Evolutionary conservation across 2,113 vertebrate species (phyloP).

Genomic region (Sigmodon hispidus): DNA sequence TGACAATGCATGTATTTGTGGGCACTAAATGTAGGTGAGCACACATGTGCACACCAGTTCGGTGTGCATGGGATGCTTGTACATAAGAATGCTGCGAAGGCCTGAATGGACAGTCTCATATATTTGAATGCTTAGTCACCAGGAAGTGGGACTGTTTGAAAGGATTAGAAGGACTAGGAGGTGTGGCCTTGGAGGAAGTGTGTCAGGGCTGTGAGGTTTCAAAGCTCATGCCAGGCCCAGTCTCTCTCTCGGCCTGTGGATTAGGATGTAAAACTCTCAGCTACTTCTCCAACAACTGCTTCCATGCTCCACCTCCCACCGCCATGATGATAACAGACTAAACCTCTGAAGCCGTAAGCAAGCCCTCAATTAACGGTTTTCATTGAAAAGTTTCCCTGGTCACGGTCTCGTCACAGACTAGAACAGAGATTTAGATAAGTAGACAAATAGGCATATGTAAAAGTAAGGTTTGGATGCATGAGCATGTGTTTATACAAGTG

Average conservation of each 20-base stretch:
- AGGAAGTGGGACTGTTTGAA: not conserved
- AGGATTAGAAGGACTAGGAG: not conserved
- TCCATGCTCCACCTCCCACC: not conserved
- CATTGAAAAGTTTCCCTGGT: not conserved
- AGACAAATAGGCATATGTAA: not conserved
- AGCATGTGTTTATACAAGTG: not conserved
- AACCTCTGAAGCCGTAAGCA: not conserved
- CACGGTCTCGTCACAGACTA: not conserved
- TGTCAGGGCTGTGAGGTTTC: not conserved
- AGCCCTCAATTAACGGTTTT: not conserved
- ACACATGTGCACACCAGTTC: not conserved
- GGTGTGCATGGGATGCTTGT: not conserved
- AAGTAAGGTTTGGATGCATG: not conserved
- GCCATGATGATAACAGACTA: too few species aligned
- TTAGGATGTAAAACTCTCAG: not conserved
- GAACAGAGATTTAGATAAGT: not conserved
- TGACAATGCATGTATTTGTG: not conserved
- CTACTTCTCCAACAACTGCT: not conserved
- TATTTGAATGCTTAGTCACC: too few species aligned
- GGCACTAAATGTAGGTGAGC: not conserved
- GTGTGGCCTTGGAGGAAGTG: not conserved
- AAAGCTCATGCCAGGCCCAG: not conserved
- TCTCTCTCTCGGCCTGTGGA: not conserved
- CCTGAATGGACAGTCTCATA: not conserved
- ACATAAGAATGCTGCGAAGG: not conserved